Conservation (phyloP, 92 coral and sea anemone genomes). For the Umimayanthus chanpuru region DNA sequence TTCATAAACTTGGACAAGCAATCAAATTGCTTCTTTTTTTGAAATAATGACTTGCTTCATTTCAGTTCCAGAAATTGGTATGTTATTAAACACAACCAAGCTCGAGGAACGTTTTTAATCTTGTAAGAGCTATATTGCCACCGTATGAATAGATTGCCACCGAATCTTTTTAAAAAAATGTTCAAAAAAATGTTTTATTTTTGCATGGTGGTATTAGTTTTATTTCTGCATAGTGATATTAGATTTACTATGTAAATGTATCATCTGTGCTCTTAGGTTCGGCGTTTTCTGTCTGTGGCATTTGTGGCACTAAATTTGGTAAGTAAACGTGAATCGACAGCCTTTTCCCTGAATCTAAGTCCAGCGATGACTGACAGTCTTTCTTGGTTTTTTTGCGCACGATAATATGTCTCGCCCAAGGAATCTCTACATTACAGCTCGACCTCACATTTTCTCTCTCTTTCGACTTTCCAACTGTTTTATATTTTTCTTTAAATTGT, state of each 20-base stretch:
- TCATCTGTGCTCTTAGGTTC: not conserved
- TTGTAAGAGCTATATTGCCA: not conserved
- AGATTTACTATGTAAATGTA: no score
- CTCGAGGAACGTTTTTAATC: no score
- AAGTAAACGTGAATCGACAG: conserved; percentile 85
- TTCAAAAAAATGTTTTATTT: not conserved
- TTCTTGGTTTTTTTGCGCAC: conserved; percentile 27
- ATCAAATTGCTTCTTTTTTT: not conserved
- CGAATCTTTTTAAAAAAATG: not conserved
- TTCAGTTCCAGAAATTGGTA: not conserved
- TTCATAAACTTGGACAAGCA: no score
- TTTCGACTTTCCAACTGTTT: conserved; percentile 35
- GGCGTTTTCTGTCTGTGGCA: not conserved
- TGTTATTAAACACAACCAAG: not conserved
- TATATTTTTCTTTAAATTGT: conserved; percentile 67
- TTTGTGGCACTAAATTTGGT: conserved; percentile 53
- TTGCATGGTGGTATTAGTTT: not conserved
- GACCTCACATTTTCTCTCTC: conserved; percentile 18
- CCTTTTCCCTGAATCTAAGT: conserved; percentile 72
- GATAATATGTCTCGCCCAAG: conserved; percentile 87
- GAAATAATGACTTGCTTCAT: not conserved
- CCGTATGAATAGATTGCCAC: not conserved
- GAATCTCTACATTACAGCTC: conserved; percentile 60
- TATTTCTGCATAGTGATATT: not conserved
- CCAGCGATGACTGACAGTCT: not conserved